These are phyloP conservation scores for Lithophane ornitopus DNA, from an alignment of 2,888 invertebrate genomes.

Conservation along the genomic window DNA sequence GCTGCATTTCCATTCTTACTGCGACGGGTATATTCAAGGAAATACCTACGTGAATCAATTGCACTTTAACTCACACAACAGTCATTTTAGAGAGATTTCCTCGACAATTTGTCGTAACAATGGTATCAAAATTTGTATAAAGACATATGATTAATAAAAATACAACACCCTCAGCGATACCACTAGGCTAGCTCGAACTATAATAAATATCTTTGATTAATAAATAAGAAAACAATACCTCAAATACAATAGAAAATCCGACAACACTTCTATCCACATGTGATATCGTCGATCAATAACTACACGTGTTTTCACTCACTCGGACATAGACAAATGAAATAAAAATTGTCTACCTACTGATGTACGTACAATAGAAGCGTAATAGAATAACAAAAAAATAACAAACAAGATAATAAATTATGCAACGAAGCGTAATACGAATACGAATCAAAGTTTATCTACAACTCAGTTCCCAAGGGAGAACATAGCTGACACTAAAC, in stretches of 20 bases:
- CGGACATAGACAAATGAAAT: slow-evolving; percentile 48
- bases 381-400: slow-evolving; percentile 46
- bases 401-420: slow-evolving; percentile 36
- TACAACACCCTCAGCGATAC: neutral
- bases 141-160: neutral
- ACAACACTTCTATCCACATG: slow-evolving; percentile 10
- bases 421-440: slow-evolving; percentile 49
- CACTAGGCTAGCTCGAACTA: neutral
- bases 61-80: neutral
- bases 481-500: slow-evolving; percentile 41
- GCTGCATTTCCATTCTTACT: slow-evolving; percentile 1
- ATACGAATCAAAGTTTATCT: slow-evolving; percentile 40
- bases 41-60: neutral
- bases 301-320: slow-evolving; percentile 51
- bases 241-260: slow-evolving; percentile 22
- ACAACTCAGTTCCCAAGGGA: slow-evolving; percentile 28
- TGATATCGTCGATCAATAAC: slow-evolving; percentile 35
- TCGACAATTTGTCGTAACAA: neutral
- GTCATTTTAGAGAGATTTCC: neutral
- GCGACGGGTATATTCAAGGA: neutral
- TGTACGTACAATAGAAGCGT: slow-evolving; percentile 34
- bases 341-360: slow-evolving; percentile 11
- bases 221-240: slow-evolving; percentile 5
- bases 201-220: slow-evolving; percentile 9
- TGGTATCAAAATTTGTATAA: too few relatives aligned